Percentiles rank a stretch among this genome's conserved stretches.
These are phyloP conservation scores for Cynocephalus volans DNA, from an alignment of 2,113 vertebrate genomes.

Conservation along the genomic window DNA sequence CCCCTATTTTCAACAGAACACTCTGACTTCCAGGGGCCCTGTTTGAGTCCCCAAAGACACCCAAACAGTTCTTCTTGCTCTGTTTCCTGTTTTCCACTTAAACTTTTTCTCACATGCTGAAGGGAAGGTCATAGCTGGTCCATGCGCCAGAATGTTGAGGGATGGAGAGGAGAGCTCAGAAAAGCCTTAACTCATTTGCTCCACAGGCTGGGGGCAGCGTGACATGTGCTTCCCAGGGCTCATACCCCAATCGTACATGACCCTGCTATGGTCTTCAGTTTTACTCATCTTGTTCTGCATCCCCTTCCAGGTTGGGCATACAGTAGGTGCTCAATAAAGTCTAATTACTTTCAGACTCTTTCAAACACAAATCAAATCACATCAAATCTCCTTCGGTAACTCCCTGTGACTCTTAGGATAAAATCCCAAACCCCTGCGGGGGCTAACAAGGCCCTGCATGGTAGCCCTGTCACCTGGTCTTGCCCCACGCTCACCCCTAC, in stretches of 20 bases:
- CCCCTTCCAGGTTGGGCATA: too few species aligned
- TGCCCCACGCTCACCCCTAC: neutral
- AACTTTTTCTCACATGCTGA: neutral
- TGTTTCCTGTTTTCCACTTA: neutral
- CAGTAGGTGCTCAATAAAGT: too few species aligned
- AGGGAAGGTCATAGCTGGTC: neutral
- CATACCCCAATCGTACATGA: neutral
- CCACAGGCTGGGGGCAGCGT: too few species aligned
- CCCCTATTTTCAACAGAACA: neutral
- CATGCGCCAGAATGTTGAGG: too few species aligned
- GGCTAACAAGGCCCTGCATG: too few species aligned
- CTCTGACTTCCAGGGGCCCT: neutral
- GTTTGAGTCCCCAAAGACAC: neutral
- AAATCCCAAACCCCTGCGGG: neutral
- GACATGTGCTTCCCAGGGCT: neutral
- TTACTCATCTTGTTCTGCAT: neutral
- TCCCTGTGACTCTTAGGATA: neutral
- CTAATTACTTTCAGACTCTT: neutral
- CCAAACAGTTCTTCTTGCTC: neutral
- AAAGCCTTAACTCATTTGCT: neutral
- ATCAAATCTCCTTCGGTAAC: neutral
- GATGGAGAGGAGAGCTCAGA: neutral
- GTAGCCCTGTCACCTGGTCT: neutral
- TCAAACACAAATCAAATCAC: neutral
- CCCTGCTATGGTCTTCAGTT: accelerated